phyloP scores from a whole-genome alignment of 1,140 invertebrate genomes.

The Palaemon carinicauda region DNA sequence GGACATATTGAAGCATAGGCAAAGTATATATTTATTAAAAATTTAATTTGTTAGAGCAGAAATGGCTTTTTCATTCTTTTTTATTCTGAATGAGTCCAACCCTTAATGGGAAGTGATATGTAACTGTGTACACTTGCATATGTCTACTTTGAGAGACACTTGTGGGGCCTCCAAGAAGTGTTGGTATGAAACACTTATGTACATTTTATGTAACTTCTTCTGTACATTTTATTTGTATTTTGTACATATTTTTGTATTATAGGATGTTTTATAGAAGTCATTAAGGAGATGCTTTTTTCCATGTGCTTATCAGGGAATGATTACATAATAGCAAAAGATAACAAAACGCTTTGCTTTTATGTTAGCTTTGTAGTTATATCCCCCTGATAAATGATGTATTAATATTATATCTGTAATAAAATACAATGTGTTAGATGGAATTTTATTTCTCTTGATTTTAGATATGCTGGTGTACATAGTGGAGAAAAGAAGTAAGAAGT shows the following conservation, averaged over 20 bases:
- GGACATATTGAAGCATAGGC: no score
- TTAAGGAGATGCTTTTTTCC: slow-evolving; percentile 44
- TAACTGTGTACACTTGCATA: no score
- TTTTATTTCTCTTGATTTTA: background rate
- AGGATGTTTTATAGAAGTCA: slow-evolving; percentile 53
- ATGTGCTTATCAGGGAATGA: slow-evolving; percentile 53
- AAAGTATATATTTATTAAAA: no score
- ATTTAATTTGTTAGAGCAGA: no score
- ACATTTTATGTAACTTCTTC: slow-evolving; percentile 44
- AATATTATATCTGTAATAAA: slow-evolving; percentile 49
- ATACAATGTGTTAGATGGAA: slow-evolving; percentile 26
- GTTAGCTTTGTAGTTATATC: slow-evolving; percentile 49
- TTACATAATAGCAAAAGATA: slow-evolving; percentile 43
- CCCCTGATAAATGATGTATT: slow-evolving; percentile 56
- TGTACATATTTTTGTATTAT: slow-evolving; percentile 56
- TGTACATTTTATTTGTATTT: slow-evolving; percentile 54
- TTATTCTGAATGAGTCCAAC: no score
- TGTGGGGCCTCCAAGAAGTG: no score
- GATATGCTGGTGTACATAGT: no score
- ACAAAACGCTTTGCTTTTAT: slow-evolving; percentile 52
- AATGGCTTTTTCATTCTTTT: no score
- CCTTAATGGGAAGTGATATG: no score
- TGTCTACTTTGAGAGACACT: no score
- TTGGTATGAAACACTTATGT: slow-evolving; percentile 10
- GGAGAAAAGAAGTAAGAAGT: no score